These are phyloP conservation scores for Therioaphis trifolii DNA, from an alignment of 2,888 invertebrate genomes.

Conservation along the genomic window DNA sequence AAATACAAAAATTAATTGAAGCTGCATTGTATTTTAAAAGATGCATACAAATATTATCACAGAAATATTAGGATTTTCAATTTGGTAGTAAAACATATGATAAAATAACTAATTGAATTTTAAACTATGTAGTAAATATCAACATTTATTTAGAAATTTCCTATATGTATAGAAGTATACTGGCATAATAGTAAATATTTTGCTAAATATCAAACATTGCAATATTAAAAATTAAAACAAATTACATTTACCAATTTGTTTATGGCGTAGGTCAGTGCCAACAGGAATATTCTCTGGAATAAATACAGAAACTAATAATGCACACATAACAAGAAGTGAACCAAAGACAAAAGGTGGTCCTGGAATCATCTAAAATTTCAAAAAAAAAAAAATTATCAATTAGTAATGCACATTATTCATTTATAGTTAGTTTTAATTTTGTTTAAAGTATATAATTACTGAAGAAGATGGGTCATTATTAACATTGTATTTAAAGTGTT, in stretches of 20 bases:
- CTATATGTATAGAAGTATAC: no score
- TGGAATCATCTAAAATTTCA: conserved; percentile 79
- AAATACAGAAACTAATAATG: conserved; percentile 90
- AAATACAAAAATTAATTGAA: no score
- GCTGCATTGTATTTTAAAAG: no score
- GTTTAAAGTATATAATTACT: conserved; percentile 19
- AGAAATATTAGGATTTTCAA: no score
- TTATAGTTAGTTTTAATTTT: not conserved
- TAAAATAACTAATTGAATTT: no score
- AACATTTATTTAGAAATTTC: no score
- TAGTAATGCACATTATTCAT: not conserved
- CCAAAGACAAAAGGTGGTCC: conserved; percentile 99
- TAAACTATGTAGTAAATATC: no score
- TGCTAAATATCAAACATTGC: not conserved
- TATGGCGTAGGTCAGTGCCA: conserved; percentile 28
- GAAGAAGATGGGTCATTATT: conserved; percentile 50
- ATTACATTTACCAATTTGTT: conserved; percentile 50
- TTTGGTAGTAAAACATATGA: no score
- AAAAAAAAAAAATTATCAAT: conserved; percentile 44
- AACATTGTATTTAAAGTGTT: conserved; percentile 49
- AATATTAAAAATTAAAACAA: not conserved
- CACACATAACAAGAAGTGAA: conserved; percentile 94
- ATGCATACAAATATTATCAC: no score
- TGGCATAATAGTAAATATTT: no score
- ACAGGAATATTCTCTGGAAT: conserved; percentile 76